Conservation (phyloP, 2,888 invertebrate species). For the Drosophila kanekoi region DNA sequence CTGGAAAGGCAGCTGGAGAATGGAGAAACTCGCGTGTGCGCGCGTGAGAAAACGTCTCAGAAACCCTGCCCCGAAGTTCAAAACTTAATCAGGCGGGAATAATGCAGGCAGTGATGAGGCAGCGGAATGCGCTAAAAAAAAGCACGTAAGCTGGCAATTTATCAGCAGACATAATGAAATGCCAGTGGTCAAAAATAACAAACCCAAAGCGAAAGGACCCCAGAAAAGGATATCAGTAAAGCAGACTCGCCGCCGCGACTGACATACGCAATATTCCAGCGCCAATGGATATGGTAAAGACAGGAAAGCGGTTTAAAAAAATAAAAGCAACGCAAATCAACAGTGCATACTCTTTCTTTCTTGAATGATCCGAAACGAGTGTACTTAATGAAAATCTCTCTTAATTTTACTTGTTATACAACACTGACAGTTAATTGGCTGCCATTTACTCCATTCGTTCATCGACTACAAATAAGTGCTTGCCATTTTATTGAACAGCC, state of each 20-base stretch:
- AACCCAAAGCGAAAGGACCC: conserved; percentile 27
- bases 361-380: neutral
- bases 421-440: neutral
- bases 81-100: conserved; percentile 78
- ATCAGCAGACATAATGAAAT: conserved; percentile 53
- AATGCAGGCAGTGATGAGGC: conserved; percentile 69
- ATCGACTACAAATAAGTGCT: neutral
- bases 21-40: conserved; percentile 46
- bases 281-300: conserved; percentile 41
- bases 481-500: neutral
- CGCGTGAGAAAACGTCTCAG: conserved; percentile 58
- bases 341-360: neutral
- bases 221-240: conserved; percentile 27
- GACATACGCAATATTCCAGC: conserved; percentile 41
- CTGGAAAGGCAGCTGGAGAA: conserved; percentile 20
- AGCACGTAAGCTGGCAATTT: conserved; percentile 62
- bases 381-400: neutral
- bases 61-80: conserved; percentile 22
- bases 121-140: conserved; percentile 65
- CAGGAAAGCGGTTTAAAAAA: conserved; percentile 19
- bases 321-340: neutral
- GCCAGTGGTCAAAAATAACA: conserved; percentile 22
- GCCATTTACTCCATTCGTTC: too few relatives aligned
- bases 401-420: neutral
- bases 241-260: neutral